These are phyloP conservation scores for Pemphredon lugubris DNA, from an alignment of 2,888 invertebrate genomes.

Conservation along the genomic window DNA sequence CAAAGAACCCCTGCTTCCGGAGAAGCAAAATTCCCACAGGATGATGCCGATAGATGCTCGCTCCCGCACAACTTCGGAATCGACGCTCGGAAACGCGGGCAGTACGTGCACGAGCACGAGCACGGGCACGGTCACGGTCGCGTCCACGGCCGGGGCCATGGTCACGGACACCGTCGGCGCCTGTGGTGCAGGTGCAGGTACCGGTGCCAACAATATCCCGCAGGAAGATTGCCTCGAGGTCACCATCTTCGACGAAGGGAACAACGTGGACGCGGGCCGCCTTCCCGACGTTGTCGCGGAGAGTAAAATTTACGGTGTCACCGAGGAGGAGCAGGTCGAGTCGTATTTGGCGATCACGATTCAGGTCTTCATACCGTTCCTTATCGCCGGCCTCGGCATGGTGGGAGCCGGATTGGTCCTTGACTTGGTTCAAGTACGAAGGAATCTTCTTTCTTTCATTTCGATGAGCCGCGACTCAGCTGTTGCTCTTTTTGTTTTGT, in stretches of 20 bases:
- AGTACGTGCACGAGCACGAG: constrained; percentile 28
- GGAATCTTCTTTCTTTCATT: not conserved
- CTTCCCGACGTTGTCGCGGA: constrained; percentile 83
- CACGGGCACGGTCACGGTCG: constrained; percentile 14
- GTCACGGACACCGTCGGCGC: not conserved
- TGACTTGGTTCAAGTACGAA: constrained; percentile 86
- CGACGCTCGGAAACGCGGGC: constrained; percentile 55
- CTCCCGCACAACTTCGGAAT: constrained; percentile 76
- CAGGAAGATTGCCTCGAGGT: constrained; percentile 71
- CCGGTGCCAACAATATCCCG: constrained; percentile 2
- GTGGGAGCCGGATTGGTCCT: constrained; percentile 89
- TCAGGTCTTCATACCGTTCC: constrained; percentile 88
- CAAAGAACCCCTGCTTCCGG: constrained; percentile 75
- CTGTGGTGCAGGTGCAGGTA: not conserved
- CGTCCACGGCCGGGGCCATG: constrained; percentile 3
- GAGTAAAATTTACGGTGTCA: constrained; percentile 80
- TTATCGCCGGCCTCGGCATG: constrained; percentile 90
- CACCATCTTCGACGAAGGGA: constrained; percentile 68
- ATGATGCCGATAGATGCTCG: constrained; percentile 77
- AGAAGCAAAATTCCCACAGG: constrained; percentile 71
- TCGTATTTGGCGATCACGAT: constrained; percentile 84
- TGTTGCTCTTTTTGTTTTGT: not conserved
- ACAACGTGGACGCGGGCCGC: constrained; percentile 79
- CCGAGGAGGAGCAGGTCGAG: constrained; percentile 81
- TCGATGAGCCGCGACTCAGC: not conserved